Evolutionary conservation across 2,888 invertebrate species (phyloP).

Genomic region (Euclidia mi): DNA sequence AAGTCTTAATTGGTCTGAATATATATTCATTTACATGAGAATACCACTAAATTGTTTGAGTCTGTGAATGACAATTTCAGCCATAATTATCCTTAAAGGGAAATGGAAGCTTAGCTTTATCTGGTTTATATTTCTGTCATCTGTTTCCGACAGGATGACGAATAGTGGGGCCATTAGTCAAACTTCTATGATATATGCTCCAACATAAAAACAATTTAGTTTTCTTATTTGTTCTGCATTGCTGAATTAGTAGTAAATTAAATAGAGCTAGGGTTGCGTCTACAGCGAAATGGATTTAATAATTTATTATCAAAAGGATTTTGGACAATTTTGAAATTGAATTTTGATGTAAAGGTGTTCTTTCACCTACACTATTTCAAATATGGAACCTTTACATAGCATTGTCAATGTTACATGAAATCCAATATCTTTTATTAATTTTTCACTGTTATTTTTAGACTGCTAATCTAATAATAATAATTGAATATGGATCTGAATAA

Average conservation of each 20-base stretch:
- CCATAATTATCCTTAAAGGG: conserved; percentile 21
- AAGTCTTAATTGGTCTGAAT: neutral
- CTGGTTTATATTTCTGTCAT: conserved; percentile 33
- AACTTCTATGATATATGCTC: conserved; percentile 33
- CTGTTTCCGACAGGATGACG: conserved; percentile 34
- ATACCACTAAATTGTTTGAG: neutral
- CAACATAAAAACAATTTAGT: conserved; percentile 33
- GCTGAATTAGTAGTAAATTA: conserved; percentile 22
- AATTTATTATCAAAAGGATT: neutral
- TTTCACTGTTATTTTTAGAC: no score
- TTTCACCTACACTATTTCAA: neutral
- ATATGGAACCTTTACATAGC: neutral
- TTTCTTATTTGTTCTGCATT: conserved; percentile 21
- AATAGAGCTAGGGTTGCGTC: conserved; percentile 20
- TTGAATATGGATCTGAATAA: no score
- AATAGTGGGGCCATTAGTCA: conserved; percentile 41
- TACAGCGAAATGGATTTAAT: conserved; percentile 10
- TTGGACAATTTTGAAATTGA: neutral
- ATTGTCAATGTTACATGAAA: no score
- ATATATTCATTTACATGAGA: neutral
- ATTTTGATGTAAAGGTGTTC: neutral
- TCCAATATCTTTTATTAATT: no score
- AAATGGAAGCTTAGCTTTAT: conserved; percentile 27
- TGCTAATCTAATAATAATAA: no score
- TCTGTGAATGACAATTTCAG: conserved; percentile 1